Percentiles rank a stretch among this genome's conserved stretches.
Conservation (phyloP, 2,113 vertebrate genomes). For the Salvelinus fontinalis region DNA sequence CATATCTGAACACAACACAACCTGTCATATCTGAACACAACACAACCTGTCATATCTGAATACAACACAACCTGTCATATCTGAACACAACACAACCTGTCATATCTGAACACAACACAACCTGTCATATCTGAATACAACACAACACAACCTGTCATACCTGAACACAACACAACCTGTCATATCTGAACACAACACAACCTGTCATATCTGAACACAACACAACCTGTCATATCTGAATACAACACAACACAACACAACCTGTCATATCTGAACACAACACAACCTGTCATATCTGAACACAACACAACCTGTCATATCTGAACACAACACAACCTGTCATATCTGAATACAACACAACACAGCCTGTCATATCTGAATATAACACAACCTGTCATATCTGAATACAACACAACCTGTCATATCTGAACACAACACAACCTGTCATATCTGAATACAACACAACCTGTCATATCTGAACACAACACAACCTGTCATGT, state of each 20-base stretch:
- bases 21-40: no score
- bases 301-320: constrained; percentile 75
- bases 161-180: constrained; percentile 53
- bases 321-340: constrained; percentile 52
- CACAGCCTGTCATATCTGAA: background rate
- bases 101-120: background rate
- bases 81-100: background rate
- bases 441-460: background rate
- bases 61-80: background rate
- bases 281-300: background rate
- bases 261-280: background rate
- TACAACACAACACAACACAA: no score
- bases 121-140: no score
- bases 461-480: background rate
- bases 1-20: background rate
- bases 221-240: background rate
- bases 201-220: background rate
- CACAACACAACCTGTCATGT: background rate
- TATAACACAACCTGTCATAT: background rate
- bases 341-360: background rate
- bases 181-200: background rate
- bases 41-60: constrained; percentile 75
- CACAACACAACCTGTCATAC: constrained; percentile 65
- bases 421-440: constrained; percentile 76
- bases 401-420: constrained; percentile 52